Conservation (phyloP, 2,888 invertebrate genomes). For the Cloeon dipterum region DNA sequence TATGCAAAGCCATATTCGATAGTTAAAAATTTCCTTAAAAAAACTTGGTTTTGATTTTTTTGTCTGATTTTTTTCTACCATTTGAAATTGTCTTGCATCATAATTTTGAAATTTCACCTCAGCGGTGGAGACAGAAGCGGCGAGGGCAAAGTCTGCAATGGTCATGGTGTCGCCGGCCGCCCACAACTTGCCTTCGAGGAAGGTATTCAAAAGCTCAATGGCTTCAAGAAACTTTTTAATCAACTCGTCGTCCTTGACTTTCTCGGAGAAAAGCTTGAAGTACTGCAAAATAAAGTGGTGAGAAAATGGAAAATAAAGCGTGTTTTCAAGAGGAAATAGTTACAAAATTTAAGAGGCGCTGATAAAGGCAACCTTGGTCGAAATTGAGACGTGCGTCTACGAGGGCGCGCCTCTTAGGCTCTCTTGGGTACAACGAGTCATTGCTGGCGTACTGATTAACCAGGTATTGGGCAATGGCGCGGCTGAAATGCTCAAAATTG, state of each 20-base stretch:
- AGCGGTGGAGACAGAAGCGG: constrained; percentile 12
- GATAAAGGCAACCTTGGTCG: constrained; percentile 12
- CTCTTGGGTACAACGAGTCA: constrained; percentile 12
- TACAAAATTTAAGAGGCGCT: constrained; percentile 6
- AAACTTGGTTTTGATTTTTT: no score
- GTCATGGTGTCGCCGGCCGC: constrained; percentile 14
- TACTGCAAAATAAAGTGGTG: background rate
- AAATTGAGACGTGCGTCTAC: constrained; percentile 12
- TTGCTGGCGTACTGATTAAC: constrained; percentile 12
- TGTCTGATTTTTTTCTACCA: no score
- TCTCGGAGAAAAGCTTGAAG: constrained; percentile 5
- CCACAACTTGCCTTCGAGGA: constrained; percentile 12
- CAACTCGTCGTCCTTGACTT: constrained; percentile 6
- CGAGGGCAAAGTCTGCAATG: constrained; percentile 14
- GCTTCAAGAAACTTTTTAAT: constrained; percentile 10
- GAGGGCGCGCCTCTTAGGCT: constrained; percentile 10
- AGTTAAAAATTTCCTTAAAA: no score
- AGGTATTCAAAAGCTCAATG: constrained; percentile 10
- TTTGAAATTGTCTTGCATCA: no score
- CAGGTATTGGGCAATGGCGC: constrained; percentile 12
- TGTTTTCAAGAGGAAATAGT: no score
- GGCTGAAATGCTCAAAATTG: constrained; percentile 8
- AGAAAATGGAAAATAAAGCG: no score
- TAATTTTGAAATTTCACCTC: no score
- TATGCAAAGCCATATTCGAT: no score